phyloP scores from a whole-genome alignment of 1,140 invertebrate genomes.

The Aphaenogaster ashmeadi region DNA sequence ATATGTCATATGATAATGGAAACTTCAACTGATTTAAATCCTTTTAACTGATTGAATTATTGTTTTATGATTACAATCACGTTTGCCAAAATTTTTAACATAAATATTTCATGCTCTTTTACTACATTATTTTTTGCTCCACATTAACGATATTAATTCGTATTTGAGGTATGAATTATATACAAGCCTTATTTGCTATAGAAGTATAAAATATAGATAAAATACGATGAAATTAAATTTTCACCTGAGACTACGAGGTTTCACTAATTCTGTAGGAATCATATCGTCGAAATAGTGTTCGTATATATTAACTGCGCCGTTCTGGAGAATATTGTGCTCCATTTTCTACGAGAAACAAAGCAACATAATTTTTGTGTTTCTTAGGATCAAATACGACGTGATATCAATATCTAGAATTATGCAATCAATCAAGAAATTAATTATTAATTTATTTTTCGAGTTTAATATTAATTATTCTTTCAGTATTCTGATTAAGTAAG shows the following conservation, averaged over 20 bases:
- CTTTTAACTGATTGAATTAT: constrained; percentile 35
- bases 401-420: not conserved
- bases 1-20: constrained; percentile 32
- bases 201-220: not conserved
- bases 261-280: constrained; percentile 89
- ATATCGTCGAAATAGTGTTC: constrained; percentile 94
- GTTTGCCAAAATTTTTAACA: not conserved
- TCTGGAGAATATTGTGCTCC: constrained; percentile 95
- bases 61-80: not conserved
- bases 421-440: not conserved
- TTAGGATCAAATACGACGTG: not conserved
- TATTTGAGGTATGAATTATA: not conserved
- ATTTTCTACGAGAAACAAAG: constrained; percentile 88
- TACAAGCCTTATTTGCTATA: not conserved
- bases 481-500: not conserved
- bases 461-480: not conserved
- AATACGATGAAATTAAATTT: not conserved
- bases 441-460: not conserved
- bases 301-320: constrained; percentile 96
- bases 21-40: constrained; percentile 11
- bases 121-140: not conserved
- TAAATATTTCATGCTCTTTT: constrained; percentile 13
- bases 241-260: constrained; percentile 84
- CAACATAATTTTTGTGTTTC: not conserved
- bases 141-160: not conserved